phyloP scores from a whole-genome alignment of 2,797 vertebrate genomes.

The Scomberomorus guttatus region DNA sequence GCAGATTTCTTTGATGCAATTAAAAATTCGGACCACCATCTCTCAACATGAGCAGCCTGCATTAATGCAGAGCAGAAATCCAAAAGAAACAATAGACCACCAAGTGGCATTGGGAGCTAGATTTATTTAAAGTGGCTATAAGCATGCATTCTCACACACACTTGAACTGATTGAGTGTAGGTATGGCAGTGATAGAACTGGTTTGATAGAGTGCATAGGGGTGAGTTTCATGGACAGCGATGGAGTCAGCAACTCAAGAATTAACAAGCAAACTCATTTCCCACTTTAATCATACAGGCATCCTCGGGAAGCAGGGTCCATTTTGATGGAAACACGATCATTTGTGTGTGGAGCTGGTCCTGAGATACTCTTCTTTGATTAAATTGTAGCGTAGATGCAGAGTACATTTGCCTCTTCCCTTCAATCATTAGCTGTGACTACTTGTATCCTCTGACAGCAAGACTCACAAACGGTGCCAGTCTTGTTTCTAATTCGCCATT shows the following conservation, averaged over 20 bases:
- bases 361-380: constrained; percentile 66
- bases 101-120: constrained; percentile 4
- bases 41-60: constrained; percentile 1
- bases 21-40: constrained; percentile 8
- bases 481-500: constrained; percentile 28
- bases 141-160: constrained; percentile 57
- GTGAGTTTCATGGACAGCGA: constrained; percentile 38
- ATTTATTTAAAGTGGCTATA: constrained; percentile 54
- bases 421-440: constrained; percentile 40
- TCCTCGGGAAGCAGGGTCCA: constrained; percentile 23
- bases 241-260: constrained; percentile 29
- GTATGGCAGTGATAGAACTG: constrained; percentile 29
- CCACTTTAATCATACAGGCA: constrained; percentile 54
- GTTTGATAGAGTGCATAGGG: constrained; percentile 62
- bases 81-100: constrained; percentile 23
- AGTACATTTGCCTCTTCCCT: constrained; percentile 58
- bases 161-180: constrained; percentile 58
- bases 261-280: constrained; percentile 46
- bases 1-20: constrained; percentile 6
- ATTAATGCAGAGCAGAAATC: constrained; percentile 55
- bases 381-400: constrained; percentile 43
- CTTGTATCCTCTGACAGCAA: constrained; percentile 28
- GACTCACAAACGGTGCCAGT: constrained; percentile 38
- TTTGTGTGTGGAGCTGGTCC: constrained; percentile 43
- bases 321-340: constrained; percentile 53